Evolutionary conservation across 2,113 vertebrate species (phyloP).

Genomic region (Ophthalmolycus amberensis): DNA sequence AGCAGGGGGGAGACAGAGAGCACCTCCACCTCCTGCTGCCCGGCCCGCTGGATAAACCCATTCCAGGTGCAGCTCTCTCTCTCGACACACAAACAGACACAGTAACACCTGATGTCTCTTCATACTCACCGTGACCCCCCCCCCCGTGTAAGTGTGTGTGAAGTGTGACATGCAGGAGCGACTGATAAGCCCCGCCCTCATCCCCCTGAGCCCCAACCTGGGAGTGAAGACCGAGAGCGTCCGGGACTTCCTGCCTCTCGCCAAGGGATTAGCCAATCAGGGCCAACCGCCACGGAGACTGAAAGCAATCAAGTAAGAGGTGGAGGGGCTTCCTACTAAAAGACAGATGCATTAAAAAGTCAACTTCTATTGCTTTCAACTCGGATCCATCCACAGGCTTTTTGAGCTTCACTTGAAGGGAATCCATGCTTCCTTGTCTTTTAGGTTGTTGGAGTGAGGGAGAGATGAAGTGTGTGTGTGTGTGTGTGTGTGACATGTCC

Average conservation of each 20-base stretch:
- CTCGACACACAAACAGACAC: not conserved
- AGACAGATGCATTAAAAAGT: not conserved
- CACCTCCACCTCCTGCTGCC: slow-evolving; percentile 92
- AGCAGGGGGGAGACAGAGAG: slow-evolving; percentile 87
- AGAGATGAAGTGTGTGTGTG: not conserved
- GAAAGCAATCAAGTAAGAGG: slow-evolving; percentile 86
- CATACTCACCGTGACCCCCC: not conserved
- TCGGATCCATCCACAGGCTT: not conserved
- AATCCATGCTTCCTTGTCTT: not conserved
- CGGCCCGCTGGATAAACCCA: slow-evolving; percentile 63
- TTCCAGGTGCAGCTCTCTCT: slow-evolving; percentile 41
- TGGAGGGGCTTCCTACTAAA: not conserved
- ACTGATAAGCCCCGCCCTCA: slow-evolving; percentile 89
- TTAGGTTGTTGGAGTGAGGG: not conserved
- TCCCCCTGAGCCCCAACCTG: slow-evolving; percentile 80
- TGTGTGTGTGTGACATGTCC: not conserved
- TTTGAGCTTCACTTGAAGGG: not conserved
- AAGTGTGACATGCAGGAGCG: slow-evolving; percentile 96
- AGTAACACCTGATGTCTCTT: not conserved
- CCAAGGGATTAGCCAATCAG: slow-evolving; percentile 81
- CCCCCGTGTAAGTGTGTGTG: slow-evolving; percentile 84
- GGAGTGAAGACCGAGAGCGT: slow-evolving; percentile 79
- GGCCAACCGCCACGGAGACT: slow-evolving; percentile 76
- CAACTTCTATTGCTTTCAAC: not conserved
- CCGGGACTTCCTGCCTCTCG: slow-evolving; percentile 77